Conservation (phyloP, 2,113 vertebrate species). For the Plestiodon gilberti region DNA sequence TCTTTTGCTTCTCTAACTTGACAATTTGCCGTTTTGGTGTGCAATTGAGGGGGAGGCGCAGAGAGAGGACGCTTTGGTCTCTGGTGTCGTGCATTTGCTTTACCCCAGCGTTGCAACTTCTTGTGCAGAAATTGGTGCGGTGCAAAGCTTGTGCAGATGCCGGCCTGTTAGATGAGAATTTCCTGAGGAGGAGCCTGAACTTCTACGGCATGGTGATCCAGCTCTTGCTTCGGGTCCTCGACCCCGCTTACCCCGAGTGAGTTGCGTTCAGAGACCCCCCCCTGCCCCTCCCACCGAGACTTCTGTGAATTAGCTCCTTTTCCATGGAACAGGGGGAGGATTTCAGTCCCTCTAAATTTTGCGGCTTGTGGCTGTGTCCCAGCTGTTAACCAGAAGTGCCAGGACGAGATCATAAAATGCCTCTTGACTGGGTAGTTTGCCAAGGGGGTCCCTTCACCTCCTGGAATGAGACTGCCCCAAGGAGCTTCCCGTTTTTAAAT, state of each 20-base stretch:
- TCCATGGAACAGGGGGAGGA: background rate
- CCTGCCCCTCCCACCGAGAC: background rate
- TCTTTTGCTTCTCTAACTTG: background rate
- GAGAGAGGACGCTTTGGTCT: background rate
- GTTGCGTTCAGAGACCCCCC: conserved; percentile 44
- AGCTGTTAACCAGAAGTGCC: background rate
- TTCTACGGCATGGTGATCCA: conserved; percentile 98
- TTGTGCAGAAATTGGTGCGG: conserved; percentile 93
- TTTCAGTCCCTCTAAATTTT: background rate
- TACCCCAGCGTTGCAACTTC: background rate
- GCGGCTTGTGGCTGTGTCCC: background rate
- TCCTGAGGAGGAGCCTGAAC: conserved; percentile 94
- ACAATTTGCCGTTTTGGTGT: background rate
- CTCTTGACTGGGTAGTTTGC: background rate
- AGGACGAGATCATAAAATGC: background rate
- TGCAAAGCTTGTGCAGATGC: conserved; percentile 97
- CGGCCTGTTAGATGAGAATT: conserved; percentile 95
- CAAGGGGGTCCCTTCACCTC: background rate
- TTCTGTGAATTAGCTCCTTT: background rate
- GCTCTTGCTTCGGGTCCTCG: conserved; percentile 93
- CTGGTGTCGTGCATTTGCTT: conserved; percentile 10
- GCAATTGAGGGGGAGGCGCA: too few relatives aligned
- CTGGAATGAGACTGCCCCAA: background rate
- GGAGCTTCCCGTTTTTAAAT: background rate
- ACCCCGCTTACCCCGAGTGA: conserved; percentile 94